Conservation (phyloP, 1,140 invertebrate species). For the Bicyclus anynana region DNA sequence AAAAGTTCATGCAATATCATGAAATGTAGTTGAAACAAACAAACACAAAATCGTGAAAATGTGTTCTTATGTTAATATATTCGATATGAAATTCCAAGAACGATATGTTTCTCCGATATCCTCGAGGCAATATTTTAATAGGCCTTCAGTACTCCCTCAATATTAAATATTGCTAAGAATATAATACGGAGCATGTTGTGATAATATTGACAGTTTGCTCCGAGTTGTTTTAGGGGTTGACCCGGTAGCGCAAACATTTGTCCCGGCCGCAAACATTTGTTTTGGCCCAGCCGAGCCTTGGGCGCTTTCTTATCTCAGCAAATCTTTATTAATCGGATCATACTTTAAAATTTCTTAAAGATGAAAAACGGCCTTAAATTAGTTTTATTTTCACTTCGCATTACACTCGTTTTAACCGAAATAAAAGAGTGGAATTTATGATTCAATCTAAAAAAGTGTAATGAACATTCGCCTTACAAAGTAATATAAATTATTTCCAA, state of each 20-base stretch:
- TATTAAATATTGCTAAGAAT: constrained; percentile 5
- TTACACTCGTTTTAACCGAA: too few relatives aligned
- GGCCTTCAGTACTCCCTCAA: not conserved
- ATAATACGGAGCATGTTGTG: constrained; percentile 6
- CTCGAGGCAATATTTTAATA: not conserved
- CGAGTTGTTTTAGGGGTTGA: constrained; percentile 11
- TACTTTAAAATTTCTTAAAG: not conserved
- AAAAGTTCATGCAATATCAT: too few relatives aligned
- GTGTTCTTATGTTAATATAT: not conserved
- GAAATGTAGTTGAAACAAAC: too few relatives aligned
- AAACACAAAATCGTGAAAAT: too few relatives aligned
- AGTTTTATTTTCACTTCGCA: too few relatives aligned
- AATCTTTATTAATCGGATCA: not conserved
- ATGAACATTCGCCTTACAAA: too few relatives aligned
- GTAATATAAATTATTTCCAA: too few relatives aligned
- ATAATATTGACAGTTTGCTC: constrained; percentile 11
- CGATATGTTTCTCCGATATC: not conserved
- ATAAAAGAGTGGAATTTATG: too few relatives aligned
- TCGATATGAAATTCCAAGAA: not conserved
- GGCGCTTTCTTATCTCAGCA: not conserved
- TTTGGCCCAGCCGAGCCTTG: not conserved
- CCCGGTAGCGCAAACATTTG: constrained; percentile 6
- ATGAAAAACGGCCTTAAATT: too few relatives aligned
- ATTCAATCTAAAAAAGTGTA: too few relatives aligned
- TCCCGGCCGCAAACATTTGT: constrained; percentile 5